Base-by-base conservation (phyloP, 2,113 vertebrate genomes). In the Phalacrocorax aristotelis region DNA sequence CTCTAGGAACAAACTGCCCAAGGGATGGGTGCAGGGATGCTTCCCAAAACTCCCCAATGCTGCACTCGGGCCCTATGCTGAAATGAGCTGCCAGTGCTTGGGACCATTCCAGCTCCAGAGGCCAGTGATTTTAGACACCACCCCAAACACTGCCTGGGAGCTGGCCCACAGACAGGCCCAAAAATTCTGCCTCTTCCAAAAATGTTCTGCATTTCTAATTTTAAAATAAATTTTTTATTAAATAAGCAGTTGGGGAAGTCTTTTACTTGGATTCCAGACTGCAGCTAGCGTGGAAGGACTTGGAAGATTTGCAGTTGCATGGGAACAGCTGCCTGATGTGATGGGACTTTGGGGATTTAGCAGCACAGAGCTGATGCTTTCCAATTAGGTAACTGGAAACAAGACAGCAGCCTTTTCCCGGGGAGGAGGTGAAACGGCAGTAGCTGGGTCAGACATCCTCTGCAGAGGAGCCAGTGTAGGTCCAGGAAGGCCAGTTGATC, bases 171-270 rank as follows among this genome's bases (percentile, higher is more conserved):
- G 32, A 62, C n/a, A 49, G 22, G 38, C 14, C 15, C 29, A n/a
- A 82, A 87, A 55, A 74, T 55, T 74, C 54, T 51, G 54, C 78
- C 76, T 86, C 52, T 78, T 60, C 34, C 42, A 74, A 62, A 88
- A 74, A 23, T 27, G 54, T 36, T 36, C 40, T 0, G 9, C 5
- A 20, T 92, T 91, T 87, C 58, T 88, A 51, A 85, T 85, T 90
- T 93, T 77, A 64, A 94, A 97, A 88, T 95, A 95, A 95, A 81
- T 75, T 49, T 83, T 91, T 42, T 64, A 77, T 74, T 15, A 77
- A 94, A 48, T 27, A 89, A 93, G 44, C 1, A 0, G 8, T 36
- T 76, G 54, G 36, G 3, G 9, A 60, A 44, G 32, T 30, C 6
- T 48, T 42, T 95, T 64, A 34, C 48, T 64, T 48, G 11, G 15